phyloP scores from a whole-genome alignment of 2,888 invertebrate genomes.

The Tenthredo mesomela region DNA sequence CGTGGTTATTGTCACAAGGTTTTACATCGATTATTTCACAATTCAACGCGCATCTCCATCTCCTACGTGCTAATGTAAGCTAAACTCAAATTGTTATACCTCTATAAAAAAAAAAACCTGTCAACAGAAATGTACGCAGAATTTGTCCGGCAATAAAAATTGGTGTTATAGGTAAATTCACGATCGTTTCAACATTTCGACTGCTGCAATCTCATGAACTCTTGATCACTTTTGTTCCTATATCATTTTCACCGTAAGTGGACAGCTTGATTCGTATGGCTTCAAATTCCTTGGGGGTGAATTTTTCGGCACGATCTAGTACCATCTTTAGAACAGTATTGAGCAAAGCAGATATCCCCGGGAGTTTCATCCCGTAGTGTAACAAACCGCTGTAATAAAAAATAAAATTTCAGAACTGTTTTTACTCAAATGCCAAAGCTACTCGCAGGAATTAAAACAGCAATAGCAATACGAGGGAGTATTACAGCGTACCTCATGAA shows the following conservation, averaged over 20 bases:
- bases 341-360: slow-evolving; percentile 54
- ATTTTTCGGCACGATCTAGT: slow-evolving; percentile 61
- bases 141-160: too few species aligned
- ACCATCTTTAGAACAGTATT: slow-evolving; percentile 55
- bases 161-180: not conserved
- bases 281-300: slow-evolving; percentile 42
- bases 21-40: too few species aligned
- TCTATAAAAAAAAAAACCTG: too few species aligned
- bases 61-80: too few species aligned
- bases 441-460: not conserved
- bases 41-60: too few species aligned
- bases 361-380: slow-evolving; percentile 55
- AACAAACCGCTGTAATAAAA: slow-evolving; percentile 61
- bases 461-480: not conserved
- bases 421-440: not conserved
- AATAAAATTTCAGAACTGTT: not conserved
- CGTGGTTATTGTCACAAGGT: too few species aligned
- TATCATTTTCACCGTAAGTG: not conserved
- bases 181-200: not conserved
- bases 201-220: not conserved
- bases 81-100: too few species aligned
- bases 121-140: too few species aligned
- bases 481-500: slow-evolving; percentile 58
- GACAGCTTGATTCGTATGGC: not conserved
- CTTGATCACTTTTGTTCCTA: not conserved